Evolutionary conservation across 2,797 vertebrate species (phyloP).

Genomic region (Lates japonicus): DNA sequence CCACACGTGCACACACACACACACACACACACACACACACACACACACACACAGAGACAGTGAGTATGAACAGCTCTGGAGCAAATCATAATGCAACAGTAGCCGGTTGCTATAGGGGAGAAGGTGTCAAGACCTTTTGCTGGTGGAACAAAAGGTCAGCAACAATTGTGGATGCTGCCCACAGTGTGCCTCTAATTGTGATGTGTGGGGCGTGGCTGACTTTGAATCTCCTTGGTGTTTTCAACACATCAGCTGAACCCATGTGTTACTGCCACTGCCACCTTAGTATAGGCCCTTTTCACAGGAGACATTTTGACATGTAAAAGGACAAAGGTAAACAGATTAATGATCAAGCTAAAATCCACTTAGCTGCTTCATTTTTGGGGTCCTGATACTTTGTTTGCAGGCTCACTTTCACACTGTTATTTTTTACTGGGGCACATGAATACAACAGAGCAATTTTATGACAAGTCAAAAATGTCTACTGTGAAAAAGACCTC

Average conservation of each 20-base stretch:
- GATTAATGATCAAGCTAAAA: background rate
- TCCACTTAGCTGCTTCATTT: background rate
- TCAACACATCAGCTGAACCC: slow-evolving; percentile 25
- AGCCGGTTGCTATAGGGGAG: slow-evolving; percentile 9
- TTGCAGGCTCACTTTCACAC: background rate
- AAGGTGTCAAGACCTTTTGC: slow-evolving; percentile 8
- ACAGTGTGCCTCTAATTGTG: slow-evolving; percentile 9
- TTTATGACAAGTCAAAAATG: background rate
- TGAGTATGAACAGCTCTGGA: slow-evolving; percentile 10
- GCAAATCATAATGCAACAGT: slow-evolving; percentile 18
- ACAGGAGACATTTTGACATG: background rate
- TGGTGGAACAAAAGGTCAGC: slow-evolving; percentile 15
- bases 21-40: too few species aligned
- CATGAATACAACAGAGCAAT: background rate
- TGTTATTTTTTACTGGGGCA: background rate
- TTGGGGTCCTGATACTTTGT: background rate
- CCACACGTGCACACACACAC: background rate
- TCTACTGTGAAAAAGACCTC: too few species aligned
- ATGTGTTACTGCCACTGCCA: background rate
- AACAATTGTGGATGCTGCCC: slow-evolving; percentile 15
- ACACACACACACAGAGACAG: slow-evolving; percentile 1
- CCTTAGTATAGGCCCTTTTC: background rate
- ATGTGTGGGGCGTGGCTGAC: slow-evolving; percentile 21
- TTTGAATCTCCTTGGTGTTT: slow-evolving; percentile 6
- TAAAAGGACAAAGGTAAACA: background rate